These are phyloP conservation scores for Lycodopsis pacificus DNA, from an alignment of 2,797 vertebrate species.

Conservation along the genomic window DNA sequence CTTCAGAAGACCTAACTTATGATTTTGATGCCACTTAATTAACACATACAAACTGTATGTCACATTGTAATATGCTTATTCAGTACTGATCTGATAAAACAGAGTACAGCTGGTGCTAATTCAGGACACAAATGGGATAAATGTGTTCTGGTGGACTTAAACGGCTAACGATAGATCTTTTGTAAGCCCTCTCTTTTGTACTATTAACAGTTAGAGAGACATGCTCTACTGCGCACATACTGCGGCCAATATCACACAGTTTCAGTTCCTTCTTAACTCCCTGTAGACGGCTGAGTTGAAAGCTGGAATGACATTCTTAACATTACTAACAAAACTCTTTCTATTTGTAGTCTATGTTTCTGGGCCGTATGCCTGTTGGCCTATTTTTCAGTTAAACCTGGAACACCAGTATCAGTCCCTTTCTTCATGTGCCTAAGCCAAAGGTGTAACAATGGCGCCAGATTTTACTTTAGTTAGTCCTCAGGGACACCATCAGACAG, in stretches of 20 bases:
- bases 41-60: constrained; percentile 1
- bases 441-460: constrained; percentile 17
- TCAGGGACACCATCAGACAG: constrained; percentile 29
- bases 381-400: constrained; percentile 52
- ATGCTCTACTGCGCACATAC: constrained; percentile 27
- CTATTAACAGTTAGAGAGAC: constrained; percentile 45
- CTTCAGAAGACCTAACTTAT: constrained; percentile 6
- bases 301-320: constrained; percentile 31
- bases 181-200: constrained; percentile 44
- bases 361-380: constrained; percentile 44
- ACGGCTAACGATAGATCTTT: constrained; percentile 33
- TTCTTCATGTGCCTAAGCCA: constrained; percentile 24
- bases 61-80: constrained; percentile 5
- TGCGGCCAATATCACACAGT: constrained; percentile 34
- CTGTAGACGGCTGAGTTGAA: constrained; percentile 49
- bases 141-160: constrained; percentile 30
- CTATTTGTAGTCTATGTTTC: constrained; percentile 54
- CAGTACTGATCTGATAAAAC: constrained; percentile 15
- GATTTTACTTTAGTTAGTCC: constrained; percentile 36
- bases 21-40: background rate
- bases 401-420: constrained; percentile 22
- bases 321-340: constrained; percentile 18
- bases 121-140: constrained; percentile 18
- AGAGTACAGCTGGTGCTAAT: constrained; percentile 22
- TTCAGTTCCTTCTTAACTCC: constrained; percentile 47